Conservation (phyloP, 1,140 invertebrate genomes). For the Habropoda laboriosa region DNA sequence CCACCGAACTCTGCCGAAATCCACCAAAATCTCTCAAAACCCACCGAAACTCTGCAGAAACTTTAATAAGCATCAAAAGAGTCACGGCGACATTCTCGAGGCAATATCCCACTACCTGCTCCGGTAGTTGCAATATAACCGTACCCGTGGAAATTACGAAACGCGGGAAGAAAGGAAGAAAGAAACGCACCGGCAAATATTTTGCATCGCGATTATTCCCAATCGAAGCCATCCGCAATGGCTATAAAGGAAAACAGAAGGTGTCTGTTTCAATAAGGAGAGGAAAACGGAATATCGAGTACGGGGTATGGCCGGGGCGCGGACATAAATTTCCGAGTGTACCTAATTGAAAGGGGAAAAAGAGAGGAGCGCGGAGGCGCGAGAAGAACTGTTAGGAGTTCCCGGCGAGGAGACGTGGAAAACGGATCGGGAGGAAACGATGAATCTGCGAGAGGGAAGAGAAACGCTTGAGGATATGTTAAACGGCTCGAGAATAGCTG, state of each 20-base stretch:
- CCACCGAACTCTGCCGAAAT: too few relatives aligned
- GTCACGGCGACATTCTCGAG: neutral
- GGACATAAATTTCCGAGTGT: conserved; percentile 80
- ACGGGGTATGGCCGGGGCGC: conserved; percentile 58
- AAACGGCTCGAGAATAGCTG: conserved; percentile 72
- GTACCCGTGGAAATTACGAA: conserved; percentile 21
- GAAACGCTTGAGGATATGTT: conserved; percentile 72
- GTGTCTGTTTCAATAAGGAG: conserved; percentile 67
- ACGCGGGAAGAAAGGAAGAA: neutral
- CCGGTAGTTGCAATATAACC: neutral
- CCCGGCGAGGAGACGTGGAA: neutral
- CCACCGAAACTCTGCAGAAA: too few relatives aligned
- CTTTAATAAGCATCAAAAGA: neutral
- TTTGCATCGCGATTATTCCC: conserved; percentile 59
- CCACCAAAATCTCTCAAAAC: too few relatives aligned
- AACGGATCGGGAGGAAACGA: neutral
- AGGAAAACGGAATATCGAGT: conserved; percentile 76
- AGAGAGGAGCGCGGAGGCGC: conserved; percentile 5
- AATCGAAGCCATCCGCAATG: conserved; percentile 34
- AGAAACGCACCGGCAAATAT: conserved; percentile 9
- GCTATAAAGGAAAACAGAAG: conserved; percentile 38
- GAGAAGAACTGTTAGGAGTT: neutral
- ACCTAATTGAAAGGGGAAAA: conserved; percentile 81
- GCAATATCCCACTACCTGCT: neutral
- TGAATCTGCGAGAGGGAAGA: conserved; percentile 9